phyloP scores from a whole-genome alignment of 1,140 invertebrate genomes.

The Manduca sexta region DNA sequence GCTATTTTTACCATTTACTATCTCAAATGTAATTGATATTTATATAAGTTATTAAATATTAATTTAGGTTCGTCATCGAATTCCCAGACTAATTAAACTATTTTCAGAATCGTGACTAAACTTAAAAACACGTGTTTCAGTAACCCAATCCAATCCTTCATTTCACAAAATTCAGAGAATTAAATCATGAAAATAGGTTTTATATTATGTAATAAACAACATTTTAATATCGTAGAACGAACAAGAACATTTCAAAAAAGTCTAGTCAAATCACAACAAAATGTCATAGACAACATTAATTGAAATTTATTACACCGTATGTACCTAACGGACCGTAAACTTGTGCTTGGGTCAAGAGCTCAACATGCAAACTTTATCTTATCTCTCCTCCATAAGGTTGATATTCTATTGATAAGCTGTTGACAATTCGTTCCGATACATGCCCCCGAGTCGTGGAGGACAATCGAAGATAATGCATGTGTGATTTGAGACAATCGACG shows the following conservation, averaged over 20 bases:
- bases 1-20: too few relatives aligned
- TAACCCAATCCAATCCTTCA: too few relatives aligned
- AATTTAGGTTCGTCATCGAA: too few relatives aligned
- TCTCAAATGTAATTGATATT: too few relatives aligned
- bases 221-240: slow-evolving; percentile 1
- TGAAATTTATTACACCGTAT: slow-evolving; percentile 68
- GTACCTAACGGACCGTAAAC: slow-evolving; percentile 29
- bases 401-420: slow-evolving; percentile 14
- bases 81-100: too few relatives aligned
- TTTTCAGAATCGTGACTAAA: too few relatives aligned
- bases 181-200: not conserved
- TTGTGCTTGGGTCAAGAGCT: slow-evolving; percentile 23
- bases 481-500: slow-evolving; percentile 65
- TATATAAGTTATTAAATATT: too few relatives aligned
- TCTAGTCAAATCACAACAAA: slow-evolving; percentile 49
- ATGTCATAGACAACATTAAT: slow-evolving; percentile 57
- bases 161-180: not conserved
- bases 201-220: too few relatives aligned
- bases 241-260: slow-evolving; percentile 7
- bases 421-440: slow-evolving; percentile 33
- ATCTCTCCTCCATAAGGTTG: slow-evolving; percentile 15
- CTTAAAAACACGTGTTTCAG: too few relatives aligned
- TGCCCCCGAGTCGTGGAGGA: slow-evolving; percentile 40
- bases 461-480: slow-evolving; percentile 66
- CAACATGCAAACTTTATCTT: slow-evolving; percentile 25